A percentile compares a stretch with the other conserved stretches of the same genome.
Evolutionary conservation across 2,113 vertebrate species (phyloP).

Genomic region (Cyanoramphus novaezelandiae): DNA sequence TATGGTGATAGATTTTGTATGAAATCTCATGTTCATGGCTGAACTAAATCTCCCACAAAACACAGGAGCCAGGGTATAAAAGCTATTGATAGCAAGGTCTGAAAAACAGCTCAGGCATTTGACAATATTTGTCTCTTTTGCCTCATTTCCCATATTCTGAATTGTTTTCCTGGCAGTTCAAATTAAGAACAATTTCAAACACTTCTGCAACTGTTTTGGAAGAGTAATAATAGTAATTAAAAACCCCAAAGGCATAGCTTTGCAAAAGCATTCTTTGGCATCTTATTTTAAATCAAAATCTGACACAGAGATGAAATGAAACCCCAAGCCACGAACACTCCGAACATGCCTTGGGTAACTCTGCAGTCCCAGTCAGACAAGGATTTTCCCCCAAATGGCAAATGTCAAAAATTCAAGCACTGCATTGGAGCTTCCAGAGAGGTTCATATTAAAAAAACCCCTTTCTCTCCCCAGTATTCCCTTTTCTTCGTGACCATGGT

Average conservation of each 20-base stretch:
- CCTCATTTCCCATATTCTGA: constrained; percentile 18
- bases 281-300: not conserved
- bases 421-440: not conserved
- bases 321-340: not conserved
- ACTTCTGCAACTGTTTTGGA: constrained; percentile 21
- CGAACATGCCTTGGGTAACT: not conserved
- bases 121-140: constrained; percentile 12
- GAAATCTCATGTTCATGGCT: not conserved
- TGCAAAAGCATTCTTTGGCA: not conserved
- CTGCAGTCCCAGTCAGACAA: not conserved
- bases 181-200: constrained; percentile 27
- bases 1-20: not conserved
- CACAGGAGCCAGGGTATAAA: not conserved
- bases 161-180: constrained; percentile 28
- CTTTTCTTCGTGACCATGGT: not conserved
- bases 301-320: not conserved
- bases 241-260: not conserved
- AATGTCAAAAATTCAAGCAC: not conserved
- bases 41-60: constrained; percentile 14
- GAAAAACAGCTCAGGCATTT: constrained; percentile 25
- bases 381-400: not conserved
- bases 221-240: constrained; percentile 3
- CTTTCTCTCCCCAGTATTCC: not conserved
- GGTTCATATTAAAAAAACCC: not conserved
- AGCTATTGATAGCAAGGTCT: not conserved